Conservation (phyloP, 2,113 vertebrate genomes). For the Melanerpes formicivorus region DNA sequence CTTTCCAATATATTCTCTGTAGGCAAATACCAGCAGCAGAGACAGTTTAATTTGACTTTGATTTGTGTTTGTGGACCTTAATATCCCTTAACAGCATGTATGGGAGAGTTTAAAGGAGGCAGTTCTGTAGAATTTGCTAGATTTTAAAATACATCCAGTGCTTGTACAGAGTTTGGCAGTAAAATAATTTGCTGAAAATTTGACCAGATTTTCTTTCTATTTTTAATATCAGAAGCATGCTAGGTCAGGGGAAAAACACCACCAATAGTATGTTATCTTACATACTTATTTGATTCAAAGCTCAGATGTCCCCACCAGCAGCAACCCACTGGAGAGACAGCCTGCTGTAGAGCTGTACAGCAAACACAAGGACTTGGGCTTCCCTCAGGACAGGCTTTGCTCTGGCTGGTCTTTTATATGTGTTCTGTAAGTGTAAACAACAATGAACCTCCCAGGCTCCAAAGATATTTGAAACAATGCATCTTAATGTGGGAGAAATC, state of each 20-base stretch:
- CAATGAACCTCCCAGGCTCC: background rate
- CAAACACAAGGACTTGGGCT: background rate
- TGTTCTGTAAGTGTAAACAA: background rate
- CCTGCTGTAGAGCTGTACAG: background rate
- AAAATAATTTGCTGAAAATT: background rate
- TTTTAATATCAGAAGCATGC: background rate
- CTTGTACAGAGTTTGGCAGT: background rate
- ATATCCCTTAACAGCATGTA: background rate
- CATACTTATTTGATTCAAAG: background rate
- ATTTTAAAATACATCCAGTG: background rate
- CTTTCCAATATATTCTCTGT: background rate
- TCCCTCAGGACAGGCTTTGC: background rate
- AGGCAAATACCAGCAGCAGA: background rate
- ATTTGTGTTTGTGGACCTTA: background rate
- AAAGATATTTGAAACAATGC: background rate
- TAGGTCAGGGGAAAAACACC: background rate
- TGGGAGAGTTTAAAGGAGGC: background rate
- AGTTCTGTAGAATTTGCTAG: background rate
- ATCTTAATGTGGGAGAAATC: background rate
- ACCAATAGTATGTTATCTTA: background rate
- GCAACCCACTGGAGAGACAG: accelerated
- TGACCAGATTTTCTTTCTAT: background rate
- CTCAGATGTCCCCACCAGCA: background rate
- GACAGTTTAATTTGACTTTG: background rate
- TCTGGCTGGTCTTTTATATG: background rate